Base-by-base conservation (phyloP, 2,888 invertebrate genomes). In the Philhelius pedissequus region DNA sequence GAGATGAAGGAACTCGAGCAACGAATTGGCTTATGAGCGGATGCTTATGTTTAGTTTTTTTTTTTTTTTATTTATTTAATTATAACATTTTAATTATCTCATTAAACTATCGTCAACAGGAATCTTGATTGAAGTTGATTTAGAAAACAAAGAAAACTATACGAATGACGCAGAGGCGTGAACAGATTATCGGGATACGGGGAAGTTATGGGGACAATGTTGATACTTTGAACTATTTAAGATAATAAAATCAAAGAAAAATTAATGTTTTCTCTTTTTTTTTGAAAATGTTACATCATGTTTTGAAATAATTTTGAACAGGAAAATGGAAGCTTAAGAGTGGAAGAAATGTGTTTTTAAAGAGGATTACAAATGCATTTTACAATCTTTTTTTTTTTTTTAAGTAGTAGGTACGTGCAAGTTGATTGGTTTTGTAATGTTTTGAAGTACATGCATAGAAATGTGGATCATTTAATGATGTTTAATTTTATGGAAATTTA, bases 51-150 rank as follows among this genome's bases (percentile, higher is more conserved):
- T 66, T 30, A 25, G 71, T 56, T 64, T 48, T 30, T 69, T 60
- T 50, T 60, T 54, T 18, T 54, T 43, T 45, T 54, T 30, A 54
- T 74, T 62, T 52, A 54, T 78, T 70, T 64, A 77, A 78, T 70
- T 77, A 35, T 48, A 13, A 48, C 62, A 52, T 52, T 62, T 73
- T 52, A 62, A 64, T 64, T 52, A 50, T 35, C 25, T 27, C 45
- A 64, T 78, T 77, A 62, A 70, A 64, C 70, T 50, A 73, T 66
- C 48, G 52, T 50, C 40, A 54, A 78, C 71, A 40, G 50, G 22
- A 48, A 64, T 78, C 64, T 64, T 48, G 45, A 64, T 48, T 32
- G 4, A 20, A 48, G 43, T 64, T 27, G 45, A 30, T 13, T 40
- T 40, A 20, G 13, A 18, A 35, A 25, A 38, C 20, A 13, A 45